Evolutionary conservation across 2,888 invertebrate species (phyloP), one percentile per base, ranked within the genome.

Genomic region (Luperina testacea): DNA sequence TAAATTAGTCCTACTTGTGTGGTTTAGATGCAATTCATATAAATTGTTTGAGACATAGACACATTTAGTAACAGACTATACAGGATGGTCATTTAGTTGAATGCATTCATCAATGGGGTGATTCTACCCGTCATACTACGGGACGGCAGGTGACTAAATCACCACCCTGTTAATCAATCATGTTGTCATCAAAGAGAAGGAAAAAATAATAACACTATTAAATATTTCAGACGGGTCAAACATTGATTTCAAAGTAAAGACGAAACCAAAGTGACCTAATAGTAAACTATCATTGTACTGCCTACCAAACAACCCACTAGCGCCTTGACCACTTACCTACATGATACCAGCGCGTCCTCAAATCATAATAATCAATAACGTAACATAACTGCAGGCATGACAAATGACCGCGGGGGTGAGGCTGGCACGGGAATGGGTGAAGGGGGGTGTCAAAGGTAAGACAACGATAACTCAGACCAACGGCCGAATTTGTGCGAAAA

Each of bases 401-500:
- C 91, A 92, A 92, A 93, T 92, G 92, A 91, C 90, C 88, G 75
- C 38, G 72, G 75, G 78, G 81, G 69, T n/a, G 75, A 48, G 70
- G 77, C 38, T 79, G 65, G 45, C 53, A 20, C 53, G 8, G 69
- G 65, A 77, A 48, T 32, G 82, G 70, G 72, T 51, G 59, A 9
- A 42, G 68, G 73, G 81, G 78, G 57, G 77, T 71, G 80, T 73
- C 51, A 77, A 78, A 90, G 91, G 91, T 89, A 90, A 91, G 91
- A 91, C 88, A 90, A 90, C 92, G 87, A 92, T 93, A 93, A 93
- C 92, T 93, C 93, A 93, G 87, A 86, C 89, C 91, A 90, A 88
- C 89, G 92, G 92, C 91, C 90, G 90, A 92, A 90, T 92, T 90
- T 91, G 88, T 88, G 88, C 84, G 92, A 92, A 92, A 92, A 92